Base-by-base conservation (phyloP, 2,888 invertebrate genomes). In the Agelastica alni region DNA sequence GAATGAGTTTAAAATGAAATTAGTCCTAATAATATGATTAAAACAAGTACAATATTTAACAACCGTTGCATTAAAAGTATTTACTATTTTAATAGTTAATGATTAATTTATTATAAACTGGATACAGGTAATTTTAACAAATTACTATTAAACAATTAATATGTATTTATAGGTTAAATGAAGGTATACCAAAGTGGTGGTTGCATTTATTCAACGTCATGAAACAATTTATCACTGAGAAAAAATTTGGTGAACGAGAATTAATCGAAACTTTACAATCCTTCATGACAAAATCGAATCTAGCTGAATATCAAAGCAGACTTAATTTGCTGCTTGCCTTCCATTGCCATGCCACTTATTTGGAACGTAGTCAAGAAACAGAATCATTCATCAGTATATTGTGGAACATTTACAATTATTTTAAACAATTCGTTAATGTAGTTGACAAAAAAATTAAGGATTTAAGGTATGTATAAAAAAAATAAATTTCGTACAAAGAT, bases 381-480 rank as follows among this genome's bases (percentile, higher is more conserved):
- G 81, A 83, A 59, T 79, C 82, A 56, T 77, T 91, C 0, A 77
- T 86, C 13, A 83, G 84, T 9, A 82, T 89, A 1, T 73, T 93
- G 1, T 91, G 91, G 86, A 94, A 95, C 74, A 75, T 93, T 2
- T 84, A 89, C 73, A 82, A 86, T 69, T 96, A 93, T 73, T 98
- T 94, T 72, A 78, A 80, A 0, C 93, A 96, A 73, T 96, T 95
- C 70, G 72, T 79, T 2, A 70, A 78, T 0, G 83, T 84, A 66
- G 85, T 96, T 0, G 76, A 80, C 0, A 76, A 80, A 0, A 82
- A 83, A 42, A 85, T 94, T 6, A 83, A 83, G 44, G 81, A 84
- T 26, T 80, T 89, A 14, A 32, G 39, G 18, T 22, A 14, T 2
- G 34, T 16, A 34, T 30, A n/a, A n/a, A n/a, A n/a, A n/a, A n/a